phyloP scores from a whole-genome alignment of 1,140 invertebrate species.

The Anastrepha obliqua region DNA sequence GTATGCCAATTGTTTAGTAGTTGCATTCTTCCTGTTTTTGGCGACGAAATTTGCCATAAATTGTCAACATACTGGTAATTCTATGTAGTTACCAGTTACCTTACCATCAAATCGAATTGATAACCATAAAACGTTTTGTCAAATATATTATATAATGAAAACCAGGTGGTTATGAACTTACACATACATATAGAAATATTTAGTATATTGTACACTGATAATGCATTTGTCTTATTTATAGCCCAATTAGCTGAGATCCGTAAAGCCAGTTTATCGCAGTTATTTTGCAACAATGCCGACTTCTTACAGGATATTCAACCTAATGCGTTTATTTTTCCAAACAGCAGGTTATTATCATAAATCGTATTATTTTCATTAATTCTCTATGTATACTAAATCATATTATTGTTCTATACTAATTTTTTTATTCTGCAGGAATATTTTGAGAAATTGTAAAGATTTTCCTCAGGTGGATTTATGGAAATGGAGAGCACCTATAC shows the following conservation, averaged over 20 bases:
- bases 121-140: too few relatives aligned
- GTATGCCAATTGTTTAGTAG: too few relatives aligned
- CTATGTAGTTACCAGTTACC: too few relatives aligned
- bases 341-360: slow-evolving; percentile 61
- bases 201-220: neutral
- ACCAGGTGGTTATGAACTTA: too few relatives aligned
- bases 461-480: slow-evolving; percentile 80
- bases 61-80: too few relatives aligned
- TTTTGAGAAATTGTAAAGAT: slow-evolving; percentile 77
- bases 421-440: slow-evolving; percentile 70
- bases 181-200: neutral
- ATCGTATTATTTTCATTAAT: neutral
- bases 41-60: too few relatives aligned
- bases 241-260: slow-evolving; percentile 91
- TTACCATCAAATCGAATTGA: too few relatives aligned
- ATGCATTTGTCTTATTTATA: slow-evolving; percentile 69
- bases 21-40: too few relatives aligned
- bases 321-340: slow-evolving; percentile 77
- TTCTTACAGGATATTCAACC: slow-evolving; percentile 85
- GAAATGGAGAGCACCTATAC: slow-evolving; percentile 76
- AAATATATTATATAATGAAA: too few relatives aligned
- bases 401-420: neutral
- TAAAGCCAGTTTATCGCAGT: slow-evolving; percentile 85
- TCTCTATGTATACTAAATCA: neutral
- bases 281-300: slow-evolving; percentile 90